These are phyloP conservation scores for Saguinus midas DNA, from an alignment of 2,113 vertebrate genomes.

Conservation along the genomic window DNA sequence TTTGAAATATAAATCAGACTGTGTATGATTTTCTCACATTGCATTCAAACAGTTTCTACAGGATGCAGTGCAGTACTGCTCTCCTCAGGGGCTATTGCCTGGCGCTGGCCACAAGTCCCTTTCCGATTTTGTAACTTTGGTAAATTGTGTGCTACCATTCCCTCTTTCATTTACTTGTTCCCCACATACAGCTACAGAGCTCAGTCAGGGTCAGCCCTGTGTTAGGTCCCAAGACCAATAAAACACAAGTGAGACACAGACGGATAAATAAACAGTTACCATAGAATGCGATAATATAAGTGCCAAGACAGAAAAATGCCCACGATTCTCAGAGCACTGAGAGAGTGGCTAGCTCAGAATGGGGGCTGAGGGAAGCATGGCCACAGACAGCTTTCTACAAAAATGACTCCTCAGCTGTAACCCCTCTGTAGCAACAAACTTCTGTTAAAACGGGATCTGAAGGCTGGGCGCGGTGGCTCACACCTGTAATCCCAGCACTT, in stretches of 20 bases:
- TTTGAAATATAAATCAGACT: slow-evolving; percentile 12
- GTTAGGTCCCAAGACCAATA: not conserved
- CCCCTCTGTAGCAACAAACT: not conserved
- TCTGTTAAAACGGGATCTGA: not conserved
- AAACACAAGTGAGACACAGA: not conserved
- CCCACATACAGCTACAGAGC: no score
- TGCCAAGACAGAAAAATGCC: not conserved
- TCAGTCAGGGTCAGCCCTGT: not conserved
- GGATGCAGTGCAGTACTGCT: no score
- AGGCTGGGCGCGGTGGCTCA: no score
- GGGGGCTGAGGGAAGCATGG: not conserved
- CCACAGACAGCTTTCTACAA: not conserved
- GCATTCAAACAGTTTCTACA: not conserved
- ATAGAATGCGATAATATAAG: not conserved
- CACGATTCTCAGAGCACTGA: not conserved
- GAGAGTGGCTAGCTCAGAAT: not conserved
- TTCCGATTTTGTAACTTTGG: not conserved
- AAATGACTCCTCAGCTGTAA: no score
- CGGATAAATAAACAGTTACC: not conserved
- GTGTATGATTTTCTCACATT: not conserved
- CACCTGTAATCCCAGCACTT: no score
- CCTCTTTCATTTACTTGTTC: not conserved
- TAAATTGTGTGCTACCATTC: not conserved
- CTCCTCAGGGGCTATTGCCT: rapidly evolving
- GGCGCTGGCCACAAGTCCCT: not conserved